A percentile compares a stretch with the other conserved stretches of the same genome.
Evolutionary conservation across 2,113 vertebrate species (phyloP).

Genomic region (Ochotona princeps): DNA sequence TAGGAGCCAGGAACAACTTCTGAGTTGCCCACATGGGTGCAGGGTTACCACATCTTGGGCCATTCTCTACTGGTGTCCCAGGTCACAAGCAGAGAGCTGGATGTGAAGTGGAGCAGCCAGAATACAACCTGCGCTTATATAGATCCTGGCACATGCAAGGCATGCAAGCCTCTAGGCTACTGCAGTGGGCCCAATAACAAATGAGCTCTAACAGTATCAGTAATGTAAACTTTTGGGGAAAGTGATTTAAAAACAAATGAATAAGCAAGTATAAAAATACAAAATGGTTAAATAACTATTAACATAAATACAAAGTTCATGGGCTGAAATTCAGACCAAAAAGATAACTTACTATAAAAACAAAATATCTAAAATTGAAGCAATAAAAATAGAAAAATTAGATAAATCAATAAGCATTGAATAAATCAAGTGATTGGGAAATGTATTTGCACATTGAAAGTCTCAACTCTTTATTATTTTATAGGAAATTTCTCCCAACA

Average conservation of each 20-base stretch:
- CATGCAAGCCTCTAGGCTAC: too few relatives aligned
- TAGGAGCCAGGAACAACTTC: too few relatives aligned
- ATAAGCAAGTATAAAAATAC: neutral
- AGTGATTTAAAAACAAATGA: neutral
- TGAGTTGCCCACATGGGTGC: too few relatives aligned
- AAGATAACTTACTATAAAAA: conserved; percentile 21
- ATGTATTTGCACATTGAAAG: neutral
- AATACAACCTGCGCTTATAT: too few relatives aligned
- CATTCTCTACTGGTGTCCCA: too few relatives aligned
- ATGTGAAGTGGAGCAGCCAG: too few relatives aligned
- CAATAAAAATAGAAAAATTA: neutral
- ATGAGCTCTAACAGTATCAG: neutral
- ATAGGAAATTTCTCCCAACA: neutral
- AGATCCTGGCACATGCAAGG: too few relatives aligned
- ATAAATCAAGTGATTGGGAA: neutral
- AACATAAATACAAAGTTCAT: neutral
- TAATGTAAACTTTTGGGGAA: neutral
- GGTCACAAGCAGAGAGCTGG: too few relatives aligned
- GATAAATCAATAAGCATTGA: neutral
- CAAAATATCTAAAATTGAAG: conserved; percentile 4
- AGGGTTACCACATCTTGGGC: too few relatives aligned
- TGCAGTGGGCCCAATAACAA: neutral
- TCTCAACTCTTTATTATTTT: neutral
- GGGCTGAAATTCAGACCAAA: neutral
- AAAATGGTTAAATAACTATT: neutral